These are phyloP conservation scores for Sphaeridia pumilis DNA, from an alignment of 2,888 invertebrate species.

Conservation along the genomic window DNA sequence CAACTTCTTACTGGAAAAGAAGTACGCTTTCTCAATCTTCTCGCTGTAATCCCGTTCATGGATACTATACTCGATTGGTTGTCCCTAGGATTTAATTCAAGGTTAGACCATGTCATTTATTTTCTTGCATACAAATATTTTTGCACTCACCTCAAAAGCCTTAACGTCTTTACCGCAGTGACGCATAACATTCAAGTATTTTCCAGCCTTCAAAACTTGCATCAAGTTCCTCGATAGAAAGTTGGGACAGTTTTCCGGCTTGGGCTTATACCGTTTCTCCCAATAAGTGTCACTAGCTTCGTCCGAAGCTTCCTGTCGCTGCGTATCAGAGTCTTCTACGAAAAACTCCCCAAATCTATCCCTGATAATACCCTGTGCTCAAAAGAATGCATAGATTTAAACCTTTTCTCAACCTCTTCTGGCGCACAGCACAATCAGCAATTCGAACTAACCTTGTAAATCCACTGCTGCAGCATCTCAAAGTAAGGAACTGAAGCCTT, in stretches of 20 bases:
- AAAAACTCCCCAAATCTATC: slow-evolving; percentile 77
- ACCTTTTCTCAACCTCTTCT: too few relatives aligned
- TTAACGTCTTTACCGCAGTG: slow-evolving; percentile 62
- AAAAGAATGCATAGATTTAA: too few relatives aligned
- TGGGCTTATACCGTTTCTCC: slow-evolving; percentile 83
- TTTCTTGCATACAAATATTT: neutral
- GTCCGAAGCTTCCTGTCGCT: slow-evolving; percentile 40
- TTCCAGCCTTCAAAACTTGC: slow-evolving; percentile 85
- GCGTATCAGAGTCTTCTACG: slow-evolving; percentile 22
- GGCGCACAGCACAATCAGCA: too few relatives aligned
- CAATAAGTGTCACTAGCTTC: slow-evolving; percentile 93
- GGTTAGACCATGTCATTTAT: neutral
- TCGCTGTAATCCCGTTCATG: slow-evolving; percentile 48
- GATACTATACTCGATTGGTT: slow-evolving; percentile 44
- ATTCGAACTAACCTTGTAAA: slow-evolving; percentile 59
- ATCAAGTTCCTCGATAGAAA: slow-evolving; percentile 76
- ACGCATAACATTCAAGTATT: slow-evolving; percentile 91
- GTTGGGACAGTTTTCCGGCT: slow-evolving; percentile 69
- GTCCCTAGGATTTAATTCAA: slow-evolving; percentile 40
- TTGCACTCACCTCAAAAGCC: neutral
- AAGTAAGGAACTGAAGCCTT: slow-evolving; percentile 82
- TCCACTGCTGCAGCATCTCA: slow-evolving; percentile 83
- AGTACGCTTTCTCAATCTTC: slow-evolving; percentile 80
- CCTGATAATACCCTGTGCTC: slow-evolving; percentile 72
- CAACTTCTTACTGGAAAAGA: slow-evolving; percentile 77